These are phyloP conservation scores for Epizoanthus ramosus DNA, from an alignment of 92 coral and sea anemone species.

Conservation along the genomic window DNA sequence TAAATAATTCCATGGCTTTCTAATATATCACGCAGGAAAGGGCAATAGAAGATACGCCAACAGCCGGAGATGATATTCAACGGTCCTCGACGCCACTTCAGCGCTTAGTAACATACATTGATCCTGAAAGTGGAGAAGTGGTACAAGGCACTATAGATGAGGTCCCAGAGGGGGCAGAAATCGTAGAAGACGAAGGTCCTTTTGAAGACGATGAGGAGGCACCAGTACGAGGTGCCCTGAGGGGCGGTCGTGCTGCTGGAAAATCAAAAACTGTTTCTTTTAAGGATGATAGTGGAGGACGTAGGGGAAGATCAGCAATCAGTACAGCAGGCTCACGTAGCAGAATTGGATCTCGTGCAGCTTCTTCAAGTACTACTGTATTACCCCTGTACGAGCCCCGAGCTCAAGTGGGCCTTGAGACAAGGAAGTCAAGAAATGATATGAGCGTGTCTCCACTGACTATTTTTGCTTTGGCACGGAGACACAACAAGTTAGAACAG, in stretches of 20 bases:
- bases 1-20: background rate
- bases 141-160: conserved; percentile 58
- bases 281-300: conserved; percentile 22
- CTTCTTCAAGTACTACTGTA: conserved; percentile 26
- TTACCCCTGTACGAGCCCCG: conserved; percentile 53
- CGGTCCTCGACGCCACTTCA: background rate
- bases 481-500: conserved; percentile 41
- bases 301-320: conserved; percentile 8
- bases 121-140: conserved; percentile 73
- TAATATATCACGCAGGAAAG: background rate
- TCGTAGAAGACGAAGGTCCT: conserved; percentile 40
- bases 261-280: conserved; percentile 32
- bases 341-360: background rate
- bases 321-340: background rate
- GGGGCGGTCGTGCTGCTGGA: background rate
- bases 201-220: conserved; percentile 5
- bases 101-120: conserved; percentile 54
- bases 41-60: background rate
- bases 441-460: conserved; percentile 72
- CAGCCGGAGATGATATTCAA: background rate
- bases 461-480: conserved; percentile 82
- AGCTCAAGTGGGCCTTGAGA: conserved; percentile 52
- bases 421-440: conserved; percentile 36
- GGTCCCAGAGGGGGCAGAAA: conserved; percentile 70
- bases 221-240: conserved; percentile 17